Base-by-base conservation (phyloP, 2,888 invertebrate species). In the Heliconius erato region DNA sequence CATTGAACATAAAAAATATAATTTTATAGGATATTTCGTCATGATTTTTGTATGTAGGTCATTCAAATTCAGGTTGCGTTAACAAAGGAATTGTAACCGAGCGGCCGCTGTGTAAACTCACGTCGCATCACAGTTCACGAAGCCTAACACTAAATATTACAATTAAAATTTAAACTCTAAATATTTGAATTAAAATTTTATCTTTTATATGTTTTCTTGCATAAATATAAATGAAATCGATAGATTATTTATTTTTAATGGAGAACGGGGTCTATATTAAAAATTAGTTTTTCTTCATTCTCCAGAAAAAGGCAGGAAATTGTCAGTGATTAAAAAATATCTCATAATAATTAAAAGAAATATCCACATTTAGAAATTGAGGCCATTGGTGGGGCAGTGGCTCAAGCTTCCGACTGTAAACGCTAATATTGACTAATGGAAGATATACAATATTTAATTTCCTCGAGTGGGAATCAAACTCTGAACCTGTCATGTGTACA, bases 21-120 rank as follows among this genome's bases (percentile, higher is more conserved):
- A 74, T 74, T 74, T 54, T 59, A 12, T 12, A 28, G 59, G 74
- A 74, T 49, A 74, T 32, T 74, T 28, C 23, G 19, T 32, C 44
- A 74, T 59, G 49, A 54, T 74, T 74, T 74, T 54, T 74, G 54
- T 74, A 74, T 54, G 54, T 74, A 59, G 74, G 59, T 59, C 74
- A 74, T 74, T 74, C 23, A 74, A 74, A 59, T 74, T 59, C 74
- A 74, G 54, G 54, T 54, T 54, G 74, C 54, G 74, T 74, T 32
- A 74, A 74, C 74, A 74, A 74, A 59, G 74, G 54, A 74, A 32
- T 54, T 74, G 74, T 74, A 74, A 54, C 74, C 19, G 23, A 54
- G 32, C 54, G 32, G 54, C 54, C 32, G 54, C 54, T 74, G 74
- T 74, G 54, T 74, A 54, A 74, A 59, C 74, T 32, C 74, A 74